Evolutionary conservation across 2,113 vertebrate genomes (phyloP).

Genomic region (Notarius lentiginosus): DNA sequence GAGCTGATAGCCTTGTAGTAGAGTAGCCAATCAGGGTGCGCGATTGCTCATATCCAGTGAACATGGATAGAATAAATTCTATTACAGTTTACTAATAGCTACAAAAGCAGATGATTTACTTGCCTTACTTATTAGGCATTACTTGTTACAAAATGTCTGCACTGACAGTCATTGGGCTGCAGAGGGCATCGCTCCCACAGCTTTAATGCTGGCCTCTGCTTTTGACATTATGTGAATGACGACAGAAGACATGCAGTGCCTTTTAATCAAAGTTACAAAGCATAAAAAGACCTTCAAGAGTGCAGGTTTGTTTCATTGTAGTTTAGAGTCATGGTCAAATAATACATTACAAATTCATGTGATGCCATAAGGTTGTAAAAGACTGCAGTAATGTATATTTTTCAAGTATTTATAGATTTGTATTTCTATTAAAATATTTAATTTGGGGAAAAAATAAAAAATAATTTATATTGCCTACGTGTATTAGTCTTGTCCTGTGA

Average conservation of each 20-base stretch:
- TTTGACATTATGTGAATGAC: neutral
- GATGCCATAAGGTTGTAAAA: neutral
- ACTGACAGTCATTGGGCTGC: neutral
- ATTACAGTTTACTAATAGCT: neutral
- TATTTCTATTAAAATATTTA: neutral
- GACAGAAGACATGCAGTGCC: neutral
- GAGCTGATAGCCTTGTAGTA: too few relatives aligned
- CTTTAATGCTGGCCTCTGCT: neutral
- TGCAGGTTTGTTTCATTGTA: neutral
- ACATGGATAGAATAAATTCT: neutral
- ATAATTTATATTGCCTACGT: neutral
- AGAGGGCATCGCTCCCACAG: neutral
- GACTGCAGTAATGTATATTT: neutral
- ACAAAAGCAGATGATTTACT: neutral
- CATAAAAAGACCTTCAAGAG: neutral
- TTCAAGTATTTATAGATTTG: neutral
- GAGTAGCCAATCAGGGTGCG: too few relatives aligned
- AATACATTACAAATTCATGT: neutral
- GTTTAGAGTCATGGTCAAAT: neutral
- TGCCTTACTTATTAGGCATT: neutral
- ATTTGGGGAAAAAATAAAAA: neutral
- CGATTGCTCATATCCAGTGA: too few relatives aligned
- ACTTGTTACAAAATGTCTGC: neutral
- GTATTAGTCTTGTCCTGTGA: neutral
- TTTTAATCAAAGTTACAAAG: neutral